phyloP scores from a whole-genome alignment of 1,140 invertebrate genomes.

The Carcinoscorpius rotundicauda region DNA sequence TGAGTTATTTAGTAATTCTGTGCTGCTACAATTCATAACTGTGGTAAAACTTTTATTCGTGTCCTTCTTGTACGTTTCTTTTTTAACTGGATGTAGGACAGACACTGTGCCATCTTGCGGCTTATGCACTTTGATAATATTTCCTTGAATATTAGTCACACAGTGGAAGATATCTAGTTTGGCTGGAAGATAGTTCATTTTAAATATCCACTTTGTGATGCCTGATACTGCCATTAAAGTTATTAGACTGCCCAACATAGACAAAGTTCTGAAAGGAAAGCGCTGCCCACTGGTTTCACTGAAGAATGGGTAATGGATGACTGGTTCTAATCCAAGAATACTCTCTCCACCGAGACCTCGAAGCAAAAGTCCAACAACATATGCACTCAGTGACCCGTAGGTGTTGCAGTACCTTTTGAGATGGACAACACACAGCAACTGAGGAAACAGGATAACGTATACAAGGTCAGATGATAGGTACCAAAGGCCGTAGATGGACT shows the following conservation, averaged over 20 bases:
- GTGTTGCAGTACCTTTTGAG: constrained; percentile 89
- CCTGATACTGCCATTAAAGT: constrained; percentile 58
- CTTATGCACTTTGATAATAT: constrained; percentile 35
- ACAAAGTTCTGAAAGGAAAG: constrained; percentile 82
- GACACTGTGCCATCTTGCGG: constrained; percentile 46
- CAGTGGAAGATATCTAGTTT: constrained; percentile 85
- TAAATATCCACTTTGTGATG: constrained; percentile 51
- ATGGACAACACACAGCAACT: constrained; percentile 94
- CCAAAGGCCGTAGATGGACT: constrained; percentile 97
- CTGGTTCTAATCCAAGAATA: constrained; percentile 60
- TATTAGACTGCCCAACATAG: constrained; percentile 61
- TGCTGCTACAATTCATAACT: constrained; percentile 54
- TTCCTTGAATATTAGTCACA: constrained; percentile 92
- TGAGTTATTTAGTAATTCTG: constrained; percentile 4
- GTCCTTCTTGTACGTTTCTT: constrained; percentile 63
- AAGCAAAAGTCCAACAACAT: constrained; percentile 75
- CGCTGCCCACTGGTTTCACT: constrained; percentile 51
- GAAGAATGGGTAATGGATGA: constrained; percentile 80
- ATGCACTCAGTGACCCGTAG: constrained; percentile 84
- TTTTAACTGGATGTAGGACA: constrained; percentile 54
- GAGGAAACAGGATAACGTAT: constrained; percentile 95
- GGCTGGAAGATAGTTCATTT: constrained; percentile 65
- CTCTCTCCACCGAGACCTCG: constrained; percentile 77
- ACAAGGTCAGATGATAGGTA: constrained; percentile 93
- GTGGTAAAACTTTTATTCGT: constrained; percentile 89